phyloP scores from a whole-genome alignment of 2,888 invertebrate genomes.

The Drosophila merina region DNA sequence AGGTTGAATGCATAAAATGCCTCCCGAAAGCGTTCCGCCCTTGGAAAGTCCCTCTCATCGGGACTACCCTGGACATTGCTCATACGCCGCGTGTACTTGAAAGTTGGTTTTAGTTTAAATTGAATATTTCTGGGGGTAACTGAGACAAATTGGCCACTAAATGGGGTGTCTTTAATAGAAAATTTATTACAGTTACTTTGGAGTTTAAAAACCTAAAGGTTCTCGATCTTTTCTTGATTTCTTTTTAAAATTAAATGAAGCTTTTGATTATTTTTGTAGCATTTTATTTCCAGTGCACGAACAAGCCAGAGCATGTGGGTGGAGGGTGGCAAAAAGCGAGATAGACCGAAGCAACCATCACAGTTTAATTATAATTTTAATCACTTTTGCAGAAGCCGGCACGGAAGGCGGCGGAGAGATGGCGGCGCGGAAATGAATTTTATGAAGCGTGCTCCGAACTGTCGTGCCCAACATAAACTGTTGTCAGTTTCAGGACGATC shows the following conservation, averaged over 20 bases:
- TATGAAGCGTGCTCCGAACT: conserved; percentile 78
- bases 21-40: conserved; percentile 2
- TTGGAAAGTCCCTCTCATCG: conserved; percentile 1
- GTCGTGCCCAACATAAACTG: conserved; percentile 78
- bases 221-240: not conserved
- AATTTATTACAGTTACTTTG: not conserved
- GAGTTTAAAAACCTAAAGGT: not conserved
- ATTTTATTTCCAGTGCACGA: conserved; percentile 15
- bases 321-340: not conserved
- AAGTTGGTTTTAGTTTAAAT: conserved; percentile 70
- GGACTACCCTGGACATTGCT: conserved; percentile 58
- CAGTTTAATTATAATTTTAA: conserved; percentile 79
- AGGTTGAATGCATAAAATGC: conserved; percentile 68
- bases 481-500: conserved; percentile 62
- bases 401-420: conserved; percentile 8
- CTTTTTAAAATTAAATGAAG: not conserved
- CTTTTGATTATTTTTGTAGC: not conserved
- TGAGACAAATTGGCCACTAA: conserved; percentile 5
- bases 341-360: conserved; percentile 55
- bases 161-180: not conserved
- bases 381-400: conserved; percentile 70
- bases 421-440: conserved; percentile 78
- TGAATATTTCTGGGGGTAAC: conserved; percentile 57
- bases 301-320: not conserved
- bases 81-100: conserved; percentile 68